A percentile compares a stretch with the other conserved stretches of the same genome.
These are phyloP conservation scores for Timandra comae DNA, from an alignment of 2,888 invertebrate genomes.

Conservation along the genomic window DNA sequence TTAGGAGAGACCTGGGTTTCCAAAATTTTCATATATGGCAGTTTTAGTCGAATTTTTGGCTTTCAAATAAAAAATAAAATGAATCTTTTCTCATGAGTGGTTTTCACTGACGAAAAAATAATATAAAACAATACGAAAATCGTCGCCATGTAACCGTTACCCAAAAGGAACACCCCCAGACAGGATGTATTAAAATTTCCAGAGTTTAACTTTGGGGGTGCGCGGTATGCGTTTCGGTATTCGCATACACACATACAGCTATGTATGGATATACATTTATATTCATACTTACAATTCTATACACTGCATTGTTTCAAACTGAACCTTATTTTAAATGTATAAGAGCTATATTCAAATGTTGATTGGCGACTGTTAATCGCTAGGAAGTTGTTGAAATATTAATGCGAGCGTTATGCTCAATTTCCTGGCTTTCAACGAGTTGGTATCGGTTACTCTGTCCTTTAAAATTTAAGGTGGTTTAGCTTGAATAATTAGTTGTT, in stretches of 20 bases:
- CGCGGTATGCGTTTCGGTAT: conserved; percentile 53
- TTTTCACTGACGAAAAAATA: too few species aligned
- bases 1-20: too few species aligned
- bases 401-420: conserved; percentile 70
- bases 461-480: conserved; percentile 44
- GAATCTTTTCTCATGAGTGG: too few species aligned
- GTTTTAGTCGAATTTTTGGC: too few species aligned
- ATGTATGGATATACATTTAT: conserved; percentile 27
- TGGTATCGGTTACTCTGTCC: conserved; percentile 61
- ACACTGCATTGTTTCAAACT: conserved; percentile 16
- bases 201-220: conserved; percentile 60
- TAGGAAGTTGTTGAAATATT: conserved; percentile 71
- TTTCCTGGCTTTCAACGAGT: conserved; percentile 69
- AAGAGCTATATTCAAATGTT: conserved; percentile 24
- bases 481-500: conserved; percentile 31
- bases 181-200: conserved; percentile 62
- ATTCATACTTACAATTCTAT: conserved; percentile 38
- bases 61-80: too few species aligned
- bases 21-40: too few species aligned
- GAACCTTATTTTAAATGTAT: conserved; percentile 22
- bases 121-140: too few species aligned
- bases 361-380: conserved; percentile 44
- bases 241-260: conserved; percentile 31
- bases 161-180: conserved; percentile 33
- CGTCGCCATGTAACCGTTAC: conserved; percentile 35